Percentiles rank a stretch among this genome's conserved stretches.
phyloP scores from a whole-genome alignment of 2,888 invertebrate species.

The Theretra japonica region DNA sequence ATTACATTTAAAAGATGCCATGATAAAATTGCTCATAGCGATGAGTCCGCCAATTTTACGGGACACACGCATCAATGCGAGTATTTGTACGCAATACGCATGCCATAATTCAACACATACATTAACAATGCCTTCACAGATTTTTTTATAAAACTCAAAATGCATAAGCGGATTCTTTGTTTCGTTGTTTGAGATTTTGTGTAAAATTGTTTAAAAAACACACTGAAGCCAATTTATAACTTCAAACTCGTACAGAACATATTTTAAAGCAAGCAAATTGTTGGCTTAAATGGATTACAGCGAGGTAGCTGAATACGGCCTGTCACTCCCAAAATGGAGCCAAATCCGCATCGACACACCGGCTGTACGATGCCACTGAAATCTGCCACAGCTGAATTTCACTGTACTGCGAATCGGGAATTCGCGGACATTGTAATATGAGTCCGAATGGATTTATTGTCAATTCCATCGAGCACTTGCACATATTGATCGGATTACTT shows the following conservation, averaged over 20 bases:
- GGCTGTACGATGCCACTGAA: conserved; percentile 1
- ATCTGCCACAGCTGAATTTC: conserved; percentile 1
- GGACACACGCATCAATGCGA: too few relatives aligned
- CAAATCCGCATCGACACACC: not conserved
- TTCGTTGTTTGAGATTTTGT: too few relatives aligned
- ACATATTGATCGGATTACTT: too few relatives aligned
- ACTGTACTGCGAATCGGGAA: not conserved
- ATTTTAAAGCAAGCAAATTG: not conserved
- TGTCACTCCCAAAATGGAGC: not conserved
- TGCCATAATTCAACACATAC: too few relatives aligned
- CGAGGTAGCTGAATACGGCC: not conserved
- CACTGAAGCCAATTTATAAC: not conserved
- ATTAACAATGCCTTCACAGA: too few relatives aligned
- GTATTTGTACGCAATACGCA: too few relatives aligned
- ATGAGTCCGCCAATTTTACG: too few relatives aligned
- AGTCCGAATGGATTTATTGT: not conserved
- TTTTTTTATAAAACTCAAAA: too few relatives aligned
- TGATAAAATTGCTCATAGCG: too few relatives aligned
- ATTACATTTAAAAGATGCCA: too few relatives aligned
- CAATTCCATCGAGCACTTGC: too few relatives aligned
- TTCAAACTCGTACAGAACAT: not conserved
- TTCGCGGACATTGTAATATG: not conserved
- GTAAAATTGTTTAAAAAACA: not conserved
- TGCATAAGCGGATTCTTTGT: too few relatives aligned
- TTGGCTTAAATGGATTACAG: not conserved